These are phyloP conservation scores for Leptinotarsa juncta DNA, from an alignment of 2,888 invertebrate species.

Conservation along the genomic window DNA sequence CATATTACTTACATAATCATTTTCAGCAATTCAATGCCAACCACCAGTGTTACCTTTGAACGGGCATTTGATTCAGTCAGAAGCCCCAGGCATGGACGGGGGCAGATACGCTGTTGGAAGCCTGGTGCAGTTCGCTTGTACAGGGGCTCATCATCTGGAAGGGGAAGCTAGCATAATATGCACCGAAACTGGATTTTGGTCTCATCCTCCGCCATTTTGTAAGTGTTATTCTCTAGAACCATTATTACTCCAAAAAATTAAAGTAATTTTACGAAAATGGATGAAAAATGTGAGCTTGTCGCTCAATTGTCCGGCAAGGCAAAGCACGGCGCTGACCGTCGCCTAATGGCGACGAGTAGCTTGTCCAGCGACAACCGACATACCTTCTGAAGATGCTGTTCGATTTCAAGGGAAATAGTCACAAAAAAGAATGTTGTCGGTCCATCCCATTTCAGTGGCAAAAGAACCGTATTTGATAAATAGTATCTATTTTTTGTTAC, in stretches of 20 bases:
- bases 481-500: conserved; percentile 44
- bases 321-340: too few species aligned
- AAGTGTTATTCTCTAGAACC: conserved; percentile 56
- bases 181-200: conserved; percentile 90
- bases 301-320: too few species aligned
- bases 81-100: conserved; percentile 67
- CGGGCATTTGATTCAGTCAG: conserved; percentile 73
- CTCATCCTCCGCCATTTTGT: conserved; percentile 87
- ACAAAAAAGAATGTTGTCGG: too few species aligned
- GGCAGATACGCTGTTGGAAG: conserved; percentile 83
- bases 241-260: too few species aligned
- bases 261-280: too few species aligned
- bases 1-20: not conserved
- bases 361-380: too few species aligned
- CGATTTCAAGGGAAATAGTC: too few species aligned
- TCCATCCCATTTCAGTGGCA: too few species aligned
- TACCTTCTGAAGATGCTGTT: too few species aligned
- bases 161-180: conserved; percentile 88
- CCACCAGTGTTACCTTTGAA: conserved; percentile 79
- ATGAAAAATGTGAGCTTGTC: too few species aligned
- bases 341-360: too few species aligned
- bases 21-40: conserved; percentile 84
- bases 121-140: conserved; percentile 82
- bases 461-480: too few species aligned
- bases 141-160: conserved; percentile 74